Percentiles rank a stretch among this genome's conserved stretches.
Conservation (phyloP, 1,140 invertebrate species). For the Drosophila miranda region DNA sequence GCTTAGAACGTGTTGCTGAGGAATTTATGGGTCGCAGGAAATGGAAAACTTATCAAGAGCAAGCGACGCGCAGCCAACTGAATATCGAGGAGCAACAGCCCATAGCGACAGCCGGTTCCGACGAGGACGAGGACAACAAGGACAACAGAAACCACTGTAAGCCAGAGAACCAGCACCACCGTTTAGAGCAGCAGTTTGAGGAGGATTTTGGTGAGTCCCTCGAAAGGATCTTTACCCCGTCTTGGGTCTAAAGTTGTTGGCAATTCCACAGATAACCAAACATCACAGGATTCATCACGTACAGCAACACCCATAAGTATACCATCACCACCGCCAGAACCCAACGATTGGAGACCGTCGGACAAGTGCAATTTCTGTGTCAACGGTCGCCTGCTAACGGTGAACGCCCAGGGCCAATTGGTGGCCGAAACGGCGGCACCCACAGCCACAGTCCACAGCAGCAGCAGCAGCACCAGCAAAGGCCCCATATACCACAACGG, state of each 20-base stretch:
- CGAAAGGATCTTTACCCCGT: not conserved
- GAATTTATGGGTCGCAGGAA: constrained; percentile 97
- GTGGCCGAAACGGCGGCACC: constrained; percentile 73
- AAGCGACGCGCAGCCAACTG: constrained; percentile 83
- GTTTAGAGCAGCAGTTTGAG: constrained; percentile 59
- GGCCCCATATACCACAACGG: constrained; percentile 42
- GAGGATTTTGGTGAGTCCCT: constrained; percentile 57
- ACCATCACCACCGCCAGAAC: constrained; percentile 82
- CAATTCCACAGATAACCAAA: constrained; percentile 54
- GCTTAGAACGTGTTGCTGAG: constrained; percentile 97
- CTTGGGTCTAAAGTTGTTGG: not conserved
- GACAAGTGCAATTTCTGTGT: constrained; percentile 94
- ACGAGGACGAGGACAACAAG: constrained; percentile 53
- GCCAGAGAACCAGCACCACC: constrained; percentile 66
- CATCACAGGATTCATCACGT: constrained; percentile 74
- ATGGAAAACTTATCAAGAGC: constrained; percentile 95
- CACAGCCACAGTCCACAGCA: constrained; percentile 13
- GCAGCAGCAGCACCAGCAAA: constrained; percentile 17
- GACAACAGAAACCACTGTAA: constrained; percentile 44
- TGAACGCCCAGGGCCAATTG: constrained; percentile 81
- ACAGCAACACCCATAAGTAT: constrained; percentile 45
- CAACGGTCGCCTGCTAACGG: constrained; percentile 87
- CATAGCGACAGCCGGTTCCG: constrained; percentile 59
- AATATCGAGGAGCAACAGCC: constrained; percentile 76
- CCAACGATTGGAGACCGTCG: constrained; percentile 92